phyloP scores from a whole-genome alignment of 2,113 vertebrate species.

The Phyllostomus discolor region DNA sequence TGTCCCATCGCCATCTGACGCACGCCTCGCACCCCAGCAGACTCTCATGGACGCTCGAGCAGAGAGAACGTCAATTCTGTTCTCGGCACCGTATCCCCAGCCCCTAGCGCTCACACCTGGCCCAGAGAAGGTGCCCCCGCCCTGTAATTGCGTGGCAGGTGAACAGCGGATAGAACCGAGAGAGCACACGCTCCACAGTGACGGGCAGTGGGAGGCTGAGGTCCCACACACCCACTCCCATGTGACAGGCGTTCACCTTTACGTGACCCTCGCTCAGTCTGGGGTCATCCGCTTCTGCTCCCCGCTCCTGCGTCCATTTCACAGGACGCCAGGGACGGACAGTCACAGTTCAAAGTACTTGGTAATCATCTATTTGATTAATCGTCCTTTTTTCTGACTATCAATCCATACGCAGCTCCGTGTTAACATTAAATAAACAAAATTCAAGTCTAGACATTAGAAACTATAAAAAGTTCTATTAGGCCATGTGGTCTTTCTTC shows the following conservation, averaged over 20 bases:
- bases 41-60: neutral
- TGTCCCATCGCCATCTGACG: neutral
- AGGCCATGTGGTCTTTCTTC: slow-evolving; percentile 21
- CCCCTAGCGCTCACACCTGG: neutral
- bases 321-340: neutral
- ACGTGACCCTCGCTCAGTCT: neutral
- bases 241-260: fast-evolving
- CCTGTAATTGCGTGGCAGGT: fast-evolving
- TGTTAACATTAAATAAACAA: slow-evolving; percentile 10
- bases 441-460: slow-evolving; percentile 3
- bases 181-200: neutral
- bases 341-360: neutral
- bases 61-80: neutral
- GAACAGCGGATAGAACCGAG: too few species aligned
- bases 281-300: neutral
- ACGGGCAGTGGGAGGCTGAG: fast-evolving
- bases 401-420: neutral
- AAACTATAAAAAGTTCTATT: slow-evolving; percentile 16
- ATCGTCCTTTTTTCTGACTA: neutral
- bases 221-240: fast-evolving
- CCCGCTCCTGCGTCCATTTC: neutral
- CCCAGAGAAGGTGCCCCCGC: neutral
- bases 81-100: neutral
- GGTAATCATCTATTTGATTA: neutral
- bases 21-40: neutral